Base-by-base conservation (phyloP, 2,888 invertebrate genomes). In the Epistrophe grossulariae region DNA sequence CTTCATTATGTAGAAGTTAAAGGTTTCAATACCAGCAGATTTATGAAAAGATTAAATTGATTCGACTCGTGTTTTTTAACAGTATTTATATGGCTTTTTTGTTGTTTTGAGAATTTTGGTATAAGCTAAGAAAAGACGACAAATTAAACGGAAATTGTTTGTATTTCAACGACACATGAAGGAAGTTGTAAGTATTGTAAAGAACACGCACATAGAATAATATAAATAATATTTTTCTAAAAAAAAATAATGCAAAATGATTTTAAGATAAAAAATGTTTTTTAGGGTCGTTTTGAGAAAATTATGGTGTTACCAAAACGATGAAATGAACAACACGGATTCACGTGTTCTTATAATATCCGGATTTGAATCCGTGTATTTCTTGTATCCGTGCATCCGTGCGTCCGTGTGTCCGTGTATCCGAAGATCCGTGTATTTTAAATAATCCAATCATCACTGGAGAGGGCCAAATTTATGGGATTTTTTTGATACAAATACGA, bases 1-100 rank as follows among this genome's bases (percentile, higher is more conserved):
- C 15, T 66, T n/a, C 8, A 24, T 24, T 24, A 24, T 24, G 24
- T 24, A 24, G 24, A 24, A 13, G 59, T 59, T 35, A 59, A 10
- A 8, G 19, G n/a, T 72, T 64, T 52, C 24, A 68, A 68, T 73
- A 66, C 73, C 78, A 73, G 73, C 62, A 70, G 79, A 79, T 83
- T 83, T 68, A 55, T 48, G 62, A 45, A 1, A 70, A 43, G 35
- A 57, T 64, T 38, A 55, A 43, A 40, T 40, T 55, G 70, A 80
- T 80, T 73, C 19, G 31, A 19, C 24, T 24, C 62, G 55, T 68
- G 66, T 48, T 48, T 24, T 45, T 62, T 57, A 48, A 48, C 15
- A 17, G 15, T 48, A 13, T 38, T 52, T n/a, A 17, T 38, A 24
- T 19, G 19, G 74, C 7, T 59, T 48, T 52, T 38, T 24, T 24